These are phyloP conservation scores for Megalops atlanticus DNA, from an alignment of 2,113 vertebrate species.

Conservation along the genomic window DNA sequence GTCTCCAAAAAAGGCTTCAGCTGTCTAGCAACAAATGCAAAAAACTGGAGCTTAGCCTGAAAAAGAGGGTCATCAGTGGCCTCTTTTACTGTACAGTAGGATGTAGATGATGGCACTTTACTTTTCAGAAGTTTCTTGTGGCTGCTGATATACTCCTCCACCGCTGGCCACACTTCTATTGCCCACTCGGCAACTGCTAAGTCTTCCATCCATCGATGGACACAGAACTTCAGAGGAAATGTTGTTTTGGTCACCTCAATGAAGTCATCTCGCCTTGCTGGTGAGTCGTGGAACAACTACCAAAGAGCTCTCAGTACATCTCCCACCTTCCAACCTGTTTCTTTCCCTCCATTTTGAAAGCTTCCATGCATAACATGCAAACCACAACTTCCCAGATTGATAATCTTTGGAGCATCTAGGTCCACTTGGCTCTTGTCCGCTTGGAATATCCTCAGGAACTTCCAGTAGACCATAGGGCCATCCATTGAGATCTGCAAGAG, in stretches of 20 bases:
- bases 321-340: constrained; percentile 30
- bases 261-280: constrained; percentile 26
- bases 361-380: too few relatives aligned
- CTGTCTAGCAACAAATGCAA: constrained; percentile 26
- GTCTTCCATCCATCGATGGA: constrained; percentile 21
- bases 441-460: too few relatives aligned
- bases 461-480: too few relatives aligned
- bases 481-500: too few relatives aligned
- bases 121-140: too few relatives aligned
- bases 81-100: neutral
- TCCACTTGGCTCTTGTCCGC: too few relatives aligned
- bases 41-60: constrained; percentile 19
- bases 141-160: too few relatives aligned
- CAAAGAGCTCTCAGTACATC: constrained; percentile 28
- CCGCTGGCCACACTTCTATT: constrained; percentile 11
- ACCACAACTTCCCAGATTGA: too few relatives aligned
- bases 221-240: constrained; percentile 37
- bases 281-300: constrained; percentile 31
- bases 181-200: constrained; percentile 26
- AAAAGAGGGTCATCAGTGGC: constrained; percentile 10
- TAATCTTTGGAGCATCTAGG: too few relatives aligned
- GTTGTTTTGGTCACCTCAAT: constrained; percentile 33
- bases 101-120: too few relatives aligned
- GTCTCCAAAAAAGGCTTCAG: constrained; percentile 19
- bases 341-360: too few relatives aligned